These are phyloP conservation scores for Eptesicus fuscus DNA, from an alignment of 2,113 vertebrate genomes.

Conservation along the genomic window DNA sequence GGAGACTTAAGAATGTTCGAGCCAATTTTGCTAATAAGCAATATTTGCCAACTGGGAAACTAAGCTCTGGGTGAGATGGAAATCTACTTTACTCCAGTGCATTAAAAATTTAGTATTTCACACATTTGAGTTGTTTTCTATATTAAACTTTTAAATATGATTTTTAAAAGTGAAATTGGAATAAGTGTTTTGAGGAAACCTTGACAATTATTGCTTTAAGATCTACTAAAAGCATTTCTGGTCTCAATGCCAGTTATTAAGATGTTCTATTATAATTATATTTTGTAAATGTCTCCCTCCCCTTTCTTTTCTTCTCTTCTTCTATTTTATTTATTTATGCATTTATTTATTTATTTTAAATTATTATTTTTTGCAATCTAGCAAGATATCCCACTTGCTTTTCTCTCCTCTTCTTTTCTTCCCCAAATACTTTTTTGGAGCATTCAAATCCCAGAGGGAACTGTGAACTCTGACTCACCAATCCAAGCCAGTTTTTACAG, in stretches of 20 bases:
- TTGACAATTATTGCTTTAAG: neutral
- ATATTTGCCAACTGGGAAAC: slow-evolving; percentile 21
- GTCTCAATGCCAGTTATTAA: neutral
- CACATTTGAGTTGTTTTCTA: neutral
- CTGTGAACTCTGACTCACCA: neutral
- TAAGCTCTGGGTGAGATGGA: neutral
- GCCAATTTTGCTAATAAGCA: slow-evolving; percentile 22
- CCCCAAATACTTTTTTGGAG: neutral
- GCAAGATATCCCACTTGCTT: neutral
- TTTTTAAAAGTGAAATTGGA: slow-evolving; percentile 7
- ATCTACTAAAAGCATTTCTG: neutral
- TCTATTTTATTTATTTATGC: no score
- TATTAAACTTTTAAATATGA: neutral
- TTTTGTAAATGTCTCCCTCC: neutral
- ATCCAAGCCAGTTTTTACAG: neutral
- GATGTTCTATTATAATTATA: neutral
- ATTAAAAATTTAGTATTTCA: neutral
- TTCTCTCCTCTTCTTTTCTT: neutral
- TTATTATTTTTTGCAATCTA: neutral
- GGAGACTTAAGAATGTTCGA: slow-evolving; percentile 1
- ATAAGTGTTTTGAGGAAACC: neutral
- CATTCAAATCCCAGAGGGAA: neutral
- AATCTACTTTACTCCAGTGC: neutral
- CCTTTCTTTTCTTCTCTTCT: neutral
- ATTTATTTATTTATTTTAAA: no score